phyloP scores from a whole-genome alignment of 1,140 invertebrate species.

The Aphidius ervi region DNA sequence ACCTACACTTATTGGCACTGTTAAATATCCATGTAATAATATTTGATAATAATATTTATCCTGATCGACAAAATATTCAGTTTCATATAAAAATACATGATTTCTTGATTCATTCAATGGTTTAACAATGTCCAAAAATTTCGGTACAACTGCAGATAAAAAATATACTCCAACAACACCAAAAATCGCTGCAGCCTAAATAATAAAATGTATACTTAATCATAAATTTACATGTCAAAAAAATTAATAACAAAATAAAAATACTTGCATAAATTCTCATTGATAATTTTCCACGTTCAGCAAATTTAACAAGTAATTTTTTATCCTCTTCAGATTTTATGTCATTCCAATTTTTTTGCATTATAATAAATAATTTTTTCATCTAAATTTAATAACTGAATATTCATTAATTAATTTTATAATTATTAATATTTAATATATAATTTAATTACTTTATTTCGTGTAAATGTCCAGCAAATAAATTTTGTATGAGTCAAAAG shows the following conservation, averaged over 20 bases:
- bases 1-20: constrained; percentile 11
- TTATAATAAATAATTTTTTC: not conserved
- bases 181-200: constrained; percentile 8
- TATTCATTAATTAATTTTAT: not conserved
- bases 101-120: constrained; percentile 19
- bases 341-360: constrained; percentile 8
- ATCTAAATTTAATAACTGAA: not conserved
- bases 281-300: not conserved
- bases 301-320: not conserved
- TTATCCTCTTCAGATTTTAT: constrained; percentile 3
- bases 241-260: not conserved
- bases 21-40: constrained; percentile 20
- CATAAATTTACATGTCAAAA: not conserved
- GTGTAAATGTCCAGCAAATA: constrained; percentile 8
- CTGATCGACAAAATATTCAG: constrained; percentile 21
- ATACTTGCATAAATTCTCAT: constrained; percentile 10
- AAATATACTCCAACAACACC: constrained; percentile 12
- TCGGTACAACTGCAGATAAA: constrained; percentile 14
- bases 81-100: constrained; percentile 20
- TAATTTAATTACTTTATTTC: constrained; percentile 11
- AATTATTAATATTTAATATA: not conserved
- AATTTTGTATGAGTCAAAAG: constrained; percentile 4
- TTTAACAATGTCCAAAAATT: constrained; percentile 15
- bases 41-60: constrained; percentile 20
- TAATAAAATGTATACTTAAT: not conserved